phyloP scores from a whole-genome alignment of 1,140 invertebrate species.

The Drosophila navojoa region DNA sequence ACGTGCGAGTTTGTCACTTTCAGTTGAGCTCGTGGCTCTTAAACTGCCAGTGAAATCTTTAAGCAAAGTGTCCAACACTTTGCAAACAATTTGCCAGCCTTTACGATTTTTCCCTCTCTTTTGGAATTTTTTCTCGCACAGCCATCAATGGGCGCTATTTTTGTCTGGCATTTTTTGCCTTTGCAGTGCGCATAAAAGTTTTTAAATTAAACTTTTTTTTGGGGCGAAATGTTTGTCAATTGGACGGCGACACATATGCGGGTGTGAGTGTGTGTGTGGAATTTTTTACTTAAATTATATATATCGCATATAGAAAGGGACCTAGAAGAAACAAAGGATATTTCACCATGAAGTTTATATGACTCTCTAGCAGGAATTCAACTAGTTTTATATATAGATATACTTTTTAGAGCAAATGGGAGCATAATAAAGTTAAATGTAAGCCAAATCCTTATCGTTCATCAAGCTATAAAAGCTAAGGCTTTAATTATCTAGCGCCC shows the following conservation, averaged over 20 bases:
- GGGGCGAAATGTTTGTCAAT: constrained; percentile 50
- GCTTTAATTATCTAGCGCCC: not conserved
- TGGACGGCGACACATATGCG: constrained; percentile 17
- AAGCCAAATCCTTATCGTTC: too few relatives aligned
- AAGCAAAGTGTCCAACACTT: constrained; percentile 73
- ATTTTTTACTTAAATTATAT: too few relatives aligned
- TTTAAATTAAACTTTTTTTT: constrained; percentile 74
- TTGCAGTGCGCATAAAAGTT: constrained; percentile 60
- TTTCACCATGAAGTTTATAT: too few relatives aligned
- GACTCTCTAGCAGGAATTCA: too few relatives aligned
- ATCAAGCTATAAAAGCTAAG: not conserved
- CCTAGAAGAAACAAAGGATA: too few relatives aligned
- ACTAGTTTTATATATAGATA: too few relatives aligned
- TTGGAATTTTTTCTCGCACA: not conserved
- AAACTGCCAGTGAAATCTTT: constrained; percentile 57
- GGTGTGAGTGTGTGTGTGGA: too few relatives aligned
- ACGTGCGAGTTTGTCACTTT: constrained; percentile 63
- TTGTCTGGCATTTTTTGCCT: constrained; percentile 12
- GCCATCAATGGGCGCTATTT: constrained; percentile 49
- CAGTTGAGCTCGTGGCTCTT: constrained; percentile 44
- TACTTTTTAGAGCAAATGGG: too few relatives aligned
- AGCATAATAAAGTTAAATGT: too few relatives aligned
- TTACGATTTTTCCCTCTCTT: constrained; percentile 38
- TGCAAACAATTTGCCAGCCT: constrained; percentile 71
- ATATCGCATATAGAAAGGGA: too few relatives aligned